Evolutionary conservation across 2,797 vertebrate species (phyloP), one percentile per base, ranked within the genome.

Genomic region (Manis pentadactyla): DNA sequence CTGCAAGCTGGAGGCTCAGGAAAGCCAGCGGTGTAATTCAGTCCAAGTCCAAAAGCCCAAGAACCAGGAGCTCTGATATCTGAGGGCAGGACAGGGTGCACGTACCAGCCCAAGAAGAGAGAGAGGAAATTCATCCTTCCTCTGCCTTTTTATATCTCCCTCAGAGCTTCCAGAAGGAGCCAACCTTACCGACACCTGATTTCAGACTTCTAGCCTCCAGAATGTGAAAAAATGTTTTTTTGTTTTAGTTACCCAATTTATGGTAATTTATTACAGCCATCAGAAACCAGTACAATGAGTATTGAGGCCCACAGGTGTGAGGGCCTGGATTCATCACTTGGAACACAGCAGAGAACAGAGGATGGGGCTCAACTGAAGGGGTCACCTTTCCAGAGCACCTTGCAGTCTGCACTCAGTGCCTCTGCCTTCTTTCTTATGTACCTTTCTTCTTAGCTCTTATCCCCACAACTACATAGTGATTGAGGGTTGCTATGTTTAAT

Each of bases 331-430:
- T 34, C 19, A 4, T n/a, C 31, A 12, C 46, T 9, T 14, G 39
- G 27, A 18, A 53, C 0, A 4, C 1, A 14, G 34, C 10, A n/a
- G 59, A 31, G 73, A 39, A 17, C 25, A 4, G 39, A 46, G 37
- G 1, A 21, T 31, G 4, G 49, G 39, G 74, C 61, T 57, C 29
- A 10, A 17, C 31, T 12, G 21, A 29, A 25, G 10, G 10, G 2
- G 27, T 34, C 42, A 25, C 42, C 46, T 68, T 69, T 46, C 29
- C 1, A 10, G 75, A 21, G 10, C 7, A 0, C 19, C 31, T 46
- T 46, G 11, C 42, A 0, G 5, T 37, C 29, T 1, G 46, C 1
- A 19, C 0, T 0, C 7, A 15, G 4, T 0, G 7, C n/a, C 12
- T 64, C 46, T 11, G 25, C 14, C 27, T 88, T 27, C n/a, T 75